Evolutionary conservation across 2,797 vertebrate genomes (phyloP).

Genomic region (Acanthopagrus latus): DNA sequence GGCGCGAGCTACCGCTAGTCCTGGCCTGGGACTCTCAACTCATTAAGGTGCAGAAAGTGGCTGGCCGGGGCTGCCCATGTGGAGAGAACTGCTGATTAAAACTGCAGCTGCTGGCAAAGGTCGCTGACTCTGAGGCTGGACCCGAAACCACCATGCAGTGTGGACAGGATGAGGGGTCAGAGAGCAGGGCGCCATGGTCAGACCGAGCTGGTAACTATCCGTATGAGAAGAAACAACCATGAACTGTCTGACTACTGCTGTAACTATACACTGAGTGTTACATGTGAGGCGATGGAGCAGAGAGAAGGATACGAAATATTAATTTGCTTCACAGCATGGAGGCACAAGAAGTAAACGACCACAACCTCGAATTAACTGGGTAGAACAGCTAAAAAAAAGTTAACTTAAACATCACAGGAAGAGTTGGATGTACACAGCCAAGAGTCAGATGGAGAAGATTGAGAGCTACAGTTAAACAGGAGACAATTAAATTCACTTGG

Average conservation of each 20-base stretch:
- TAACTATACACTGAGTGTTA: background rate
- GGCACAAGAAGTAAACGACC: background rate
- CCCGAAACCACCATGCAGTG: constrained; percentile 61
- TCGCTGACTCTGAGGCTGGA: constrained; percentile 65
- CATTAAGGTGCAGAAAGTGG: constrained; percentile 65
- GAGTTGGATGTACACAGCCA: background rate
- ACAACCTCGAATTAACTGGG: background rate
- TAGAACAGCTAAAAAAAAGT: background rate
- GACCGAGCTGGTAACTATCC: constrained; percentile 46
- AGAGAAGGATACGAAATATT: background rate
- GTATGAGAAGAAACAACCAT: constrained; percentile 55
- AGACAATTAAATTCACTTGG: background rate
- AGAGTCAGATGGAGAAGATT: background rate
- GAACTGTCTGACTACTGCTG: constrained; percentile 40
- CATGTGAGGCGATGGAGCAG: constrained; percentile 1
- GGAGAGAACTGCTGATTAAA: constrained; percentile 80
- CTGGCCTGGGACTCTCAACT: constrained; percentile 40
- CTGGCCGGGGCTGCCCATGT: constrained; percentile 49
- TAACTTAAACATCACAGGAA: background rate
- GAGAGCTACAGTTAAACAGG: background rate
- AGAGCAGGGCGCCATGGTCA: constrained; percentile 43
- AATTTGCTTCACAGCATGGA: background rate
- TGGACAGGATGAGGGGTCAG: constrained; percentile 63
- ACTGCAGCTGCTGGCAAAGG: constrained; percentile 69
- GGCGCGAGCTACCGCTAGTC: background rate